Evolutionary conservation across 2,888 invertebrate species (phyloP).

Genomic region (Campoletis raptor): DNA sequence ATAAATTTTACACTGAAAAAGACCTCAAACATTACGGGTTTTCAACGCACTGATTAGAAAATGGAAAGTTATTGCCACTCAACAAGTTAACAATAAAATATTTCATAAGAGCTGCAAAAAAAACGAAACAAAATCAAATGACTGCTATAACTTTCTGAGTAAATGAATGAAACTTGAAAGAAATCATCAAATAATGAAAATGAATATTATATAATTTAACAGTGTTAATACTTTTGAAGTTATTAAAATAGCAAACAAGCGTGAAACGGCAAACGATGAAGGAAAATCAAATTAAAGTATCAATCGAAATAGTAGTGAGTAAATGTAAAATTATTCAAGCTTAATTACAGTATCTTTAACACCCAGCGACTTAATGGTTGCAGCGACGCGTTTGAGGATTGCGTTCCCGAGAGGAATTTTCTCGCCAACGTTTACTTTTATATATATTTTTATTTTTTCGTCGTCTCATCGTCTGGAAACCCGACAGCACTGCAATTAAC

Average conservation of each 20-base stretch:
- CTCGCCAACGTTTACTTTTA: background rate
- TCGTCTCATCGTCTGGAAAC: constrained; percentile 16
- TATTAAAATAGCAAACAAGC: background rate
- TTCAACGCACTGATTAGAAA: background rate
- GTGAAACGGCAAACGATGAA: background rate
- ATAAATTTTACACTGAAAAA: no score
- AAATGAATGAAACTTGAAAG: background rate
- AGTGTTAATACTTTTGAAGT: background rate
- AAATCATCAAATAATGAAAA: background rate
- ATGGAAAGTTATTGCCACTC: background rate
- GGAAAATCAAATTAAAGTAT: background rate
- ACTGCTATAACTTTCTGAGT: background rate
- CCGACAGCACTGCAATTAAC: constrained; percentile 22
- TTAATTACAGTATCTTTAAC: background rate
- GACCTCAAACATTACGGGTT: background rate
- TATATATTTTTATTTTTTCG: constrained; percentile 12
- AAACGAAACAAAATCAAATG: background rate
- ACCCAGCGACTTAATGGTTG: background rate
- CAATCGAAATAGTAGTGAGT: background rate
- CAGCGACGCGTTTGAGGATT: constrained; percentile 27
- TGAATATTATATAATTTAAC: background rate
- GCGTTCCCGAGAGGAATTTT: constrained; percentile 14
- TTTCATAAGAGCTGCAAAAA: constrained; percentile 8
- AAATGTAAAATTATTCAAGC: constrained; percentile 19
- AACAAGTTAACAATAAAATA: background rate